These are phyloP conservation scores for Sweltsa coloradensis DNA, from an alignment of 1,140 invertebrate species.

Conservation along the genomic window DNA sequence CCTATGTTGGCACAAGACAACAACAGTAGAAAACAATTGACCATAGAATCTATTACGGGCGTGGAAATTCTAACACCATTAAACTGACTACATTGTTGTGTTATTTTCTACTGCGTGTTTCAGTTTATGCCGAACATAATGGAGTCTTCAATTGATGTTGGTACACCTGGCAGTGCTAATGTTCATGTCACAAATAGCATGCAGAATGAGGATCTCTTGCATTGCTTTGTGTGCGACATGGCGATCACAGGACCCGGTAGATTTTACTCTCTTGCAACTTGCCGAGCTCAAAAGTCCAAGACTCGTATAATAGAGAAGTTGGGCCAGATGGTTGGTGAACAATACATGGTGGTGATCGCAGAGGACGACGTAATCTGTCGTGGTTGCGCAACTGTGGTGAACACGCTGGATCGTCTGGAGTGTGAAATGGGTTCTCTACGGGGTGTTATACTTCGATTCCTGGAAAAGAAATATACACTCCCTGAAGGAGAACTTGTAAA, in stretches of 20 bases:
- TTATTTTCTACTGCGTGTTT: too few species aligned
- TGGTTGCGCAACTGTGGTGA: constrained; percentile 30
- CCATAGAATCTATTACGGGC: too few species aligned
- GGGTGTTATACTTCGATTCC: constrained; percentile 23
- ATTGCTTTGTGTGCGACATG: constrained; percentile 30
- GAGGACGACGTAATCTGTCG: constrained; percentile 34
- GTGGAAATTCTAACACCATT: too few species aligned
- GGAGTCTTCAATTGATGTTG: too few species aligned
- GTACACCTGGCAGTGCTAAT: too few species aligned
- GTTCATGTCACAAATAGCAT: too few species aligned
- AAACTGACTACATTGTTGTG: too few species aligned
- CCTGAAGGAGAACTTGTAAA: constrained; percentile 26
- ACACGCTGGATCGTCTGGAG: constrained; percentile 30
- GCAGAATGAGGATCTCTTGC: too few species aligned
- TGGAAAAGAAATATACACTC: constrained; percentile 30
- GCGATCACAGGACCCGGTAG: constrained; percentile 23
- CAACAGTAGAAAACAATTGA: too few species aligned
- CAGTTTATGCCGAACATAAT: too few species aligned
- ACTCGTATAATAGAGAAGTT: constrained; percentile 29
- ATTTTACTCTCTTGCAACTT: constrained; percentile 27
- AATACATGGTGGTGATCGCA: constrained; percentile 32
- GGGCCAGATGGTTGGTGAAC: constrained; percentile 31
- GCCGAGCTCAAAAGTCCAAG: constrained; percentile 27
- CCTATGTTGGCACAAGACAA: too few species aligned
- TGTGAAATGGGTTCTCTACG: constrained; percentile 24